phyloP scores from a whole-genome alignment of 2,113 vertebrate species.

The Anser cygnoides region DNA sequence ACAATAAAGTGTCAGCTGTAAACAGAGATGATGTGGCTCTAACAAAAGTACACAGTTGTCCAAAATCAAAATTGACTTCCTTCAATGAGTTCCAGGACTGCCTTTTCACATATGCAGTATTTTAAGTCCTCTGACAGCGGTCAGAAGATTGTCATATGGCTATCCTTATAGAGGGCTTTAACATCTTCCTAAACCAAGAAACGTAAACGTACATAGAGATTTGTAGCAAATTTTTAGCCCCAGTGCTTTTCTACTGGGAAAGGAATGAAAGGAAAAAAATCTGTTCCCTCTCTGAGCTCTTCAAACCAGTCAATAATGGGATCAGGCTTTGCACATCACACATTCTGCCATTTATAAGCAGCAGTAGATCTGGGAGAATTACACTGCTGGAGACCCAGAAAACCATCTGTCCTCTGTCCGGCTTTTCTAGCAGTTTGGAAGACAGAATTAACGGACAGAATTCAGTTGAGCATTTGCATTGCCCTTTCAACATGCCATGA shows the following conservation, averaged over 20 bases:
- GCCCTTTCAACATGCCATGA: not conserved
- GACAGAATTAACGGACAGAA: not conserved
- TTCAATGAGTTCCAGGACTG: not conserved
- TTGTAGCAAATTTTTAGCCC: not conserved
- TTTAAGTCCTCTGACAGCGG: not conserved
- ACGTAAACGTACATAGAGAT: not conserved
- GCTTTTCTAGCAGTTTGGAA: not conserved
- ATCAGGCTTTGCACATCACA: rapidly evolving
- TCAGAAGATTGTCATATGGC: not conserved
- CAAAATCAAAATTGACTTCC: not conserved
- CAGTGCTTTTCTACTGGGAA: not conserved
- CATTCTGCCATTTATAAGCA: rapidly evolving
- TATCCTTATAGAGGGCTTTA: not conserved
- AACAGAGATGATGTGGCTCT: not conserved
- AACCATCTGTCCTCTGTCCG: not conserved
- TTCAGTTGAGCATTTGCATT: not conserved
- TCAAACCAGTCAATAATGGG: not conserved
- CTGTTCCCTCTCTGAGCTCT: not conserved
- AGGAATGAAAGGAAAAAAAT: not conserved
- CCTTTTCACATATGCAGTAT: not conserved
- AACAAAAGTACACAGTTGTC: not conserved
- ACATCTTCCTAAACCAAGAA: not conserved
- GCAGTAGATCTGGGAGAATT: not conserved
- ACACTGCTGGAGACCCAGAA: not conserved
- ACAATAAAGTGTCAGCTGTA: not conserved